Evolutionary conservation across 2,113 vertebrate species (phyloP), one percentile per base, ranked within the genome.

Genomic region (Apistogramma diplotaenia): DNA sequence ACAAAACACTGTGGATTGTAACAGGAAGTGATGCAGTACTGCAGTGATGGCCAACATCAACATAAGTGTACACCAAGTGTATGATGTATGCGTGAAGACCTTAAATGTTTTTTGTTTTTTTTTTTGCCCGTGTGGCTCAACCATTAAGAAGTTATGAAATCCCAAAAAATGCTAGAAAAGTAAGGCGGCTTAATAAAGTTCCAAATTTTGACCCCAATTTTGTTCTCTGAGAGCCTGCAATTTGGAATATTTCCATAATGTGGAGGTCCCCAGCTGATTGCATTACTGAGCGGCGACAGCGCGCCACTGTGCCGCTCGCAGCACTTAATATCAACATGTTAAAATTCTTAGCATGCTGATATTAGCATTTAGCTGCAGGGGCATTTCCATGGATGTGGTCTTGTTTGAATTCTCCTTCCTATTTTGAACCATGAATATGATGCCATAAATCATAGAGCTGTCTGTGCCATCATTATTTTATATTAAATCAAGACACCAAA

Each of bases 401-500:
- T 29, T 43, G 23, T 8, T 40, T 75, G 73, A 29, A 58, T 57
- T 57, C 40, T 27, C 21, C 35, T 57, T 75, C 23, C 35, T 43
- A 40, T 43, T 43, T 19, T 76, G 46, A 76, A 75, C 75, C 27
- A 40, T n/a, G 58, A 60, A 49, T 46, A 40, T 23, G 58, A 60
- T 40, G 33, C n/a, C 4, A 60, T 13, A 21, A 57, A 25, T 43
- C 72, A 58, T 1, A 25, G 31, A 73, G 54, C 31, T 67, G 21
- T 55, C 56, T 61, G 13, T 40, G 35, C 35, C 25, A 1, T 55
- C 11, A 2, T 67, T 18, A 59, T 56, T 59, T 75, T 54, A 33
- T 21, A 46, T 59, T 31, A 84, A 73, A 75, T 61, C 8, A 51
- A 74, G 16, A 37, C 49, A 75, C 62, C 62, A 29, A 70, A 49